A percentile compares a stretch with the other conserved stretches of the same genome.
These are phyloP conservation scores for Magallana ariakensis DNA, from an alignment of 1,140 invertebrate genomes.

Conservation along the genomic window DNA sequence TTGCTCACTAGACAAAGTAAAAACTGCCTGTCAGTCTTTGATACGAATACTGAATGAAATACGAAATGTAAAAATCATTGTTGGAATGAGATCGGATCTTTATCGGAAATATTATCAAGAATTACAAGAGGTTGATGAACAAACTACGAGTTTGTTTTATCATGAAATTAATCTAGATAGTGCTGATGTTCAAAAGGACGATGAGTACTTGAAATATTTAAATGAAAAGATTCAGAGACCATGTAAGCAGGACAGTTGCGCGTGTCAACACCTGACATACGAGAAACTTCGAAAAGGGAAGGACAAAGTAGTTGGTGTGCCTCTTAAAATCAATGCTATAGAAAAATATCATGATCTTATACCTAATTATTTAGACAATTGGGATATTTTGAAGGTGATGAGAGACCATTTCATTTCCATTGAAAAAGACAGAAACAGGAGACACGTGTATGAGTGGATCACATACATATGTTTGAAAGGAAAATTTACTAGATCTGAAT, in stretches of 20 bases:
- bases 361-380: background rate
- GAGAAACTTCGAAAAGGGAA: background rate
- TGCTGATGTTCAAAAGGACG: background rate
- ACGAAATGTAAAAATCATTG: background rate
- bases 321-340: background rate
- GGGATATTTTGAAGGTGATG: background rate
- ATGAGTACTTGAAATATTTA: background rate
- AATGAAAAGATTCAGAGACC: background rate
- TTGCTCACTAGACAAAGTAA: background rate
- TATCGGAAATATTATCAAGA: background rate
- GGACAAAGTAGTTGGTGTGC: background rate
- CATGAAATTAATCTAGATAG: background rate
- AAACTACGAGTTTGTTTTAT: background rate
- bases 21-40: background rate
- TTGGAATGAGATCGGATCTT: conserved; percentile 11
- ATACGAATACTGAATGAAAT: background rate
- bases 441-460: background rate
- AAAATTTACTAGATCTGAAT: background rate
- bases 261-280: background rate
- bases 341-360: background rate
- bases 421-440: background rate
- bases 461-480: conserved; percentile 16
- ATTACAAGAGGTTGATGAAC: background rate
- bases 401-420: background rate
- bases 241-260: background rate